Evolutionary conservation across 2,113 vertebrate genomes (phyloP), one percentile per base, ranked within the genome.

Genomic region (Chelonoidis abingdonii): DNA sequence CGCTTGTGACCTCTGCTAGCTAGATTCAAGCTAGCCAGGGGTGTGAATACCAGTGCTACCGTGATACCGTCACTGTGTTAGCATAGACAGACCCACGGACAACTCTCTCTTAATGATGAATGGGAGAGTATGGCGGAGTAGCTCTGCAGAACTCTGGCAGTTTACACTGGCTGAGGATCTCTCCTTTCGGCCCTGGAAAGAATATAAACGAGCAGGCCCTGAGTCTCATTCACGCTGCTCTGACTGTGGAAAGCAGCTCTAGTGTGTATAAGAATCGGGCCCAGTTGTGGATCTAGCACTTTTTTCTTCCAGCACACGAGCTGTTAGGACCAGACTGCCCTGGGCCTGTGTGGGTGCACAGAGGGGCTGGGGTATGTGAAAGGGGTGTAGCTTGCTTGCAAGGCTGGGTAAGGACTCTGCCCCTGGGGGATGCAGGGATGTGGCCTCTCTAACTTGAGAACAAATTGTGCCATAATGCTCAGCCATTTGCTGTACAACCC

Each of bases 111-210:
- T 38, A 52, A 38, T 82, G 38, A 17, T 24, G 27, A 65, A 80
- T 53, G 44, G 21, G 6, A 5, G 22, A n/a, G 7, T 52, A 56
- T 75, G 87, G 13, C 11, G 21, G 83, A 35, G 47, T 31, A 62
- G 78, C 9, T 50, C 9, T 5, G 11, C 29, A 41, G 21, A 86
- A 50, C 38, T 89, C 57, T 80, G 80, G 44, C 25, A 35, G 2
- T 9, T 87, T 11, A 13, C 57, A 92, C 92, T 79, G 83, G 81
- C 82, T 9, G 75, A 78, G 80, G 82, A 10, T 76, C 95, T 59
- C 69, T 0, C 10, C 47, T 49, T 29, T 13, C 54, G 27, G 88
- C 62, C 90, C 92, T 50, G 89, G 88, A 75, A 50, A 19, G 10
- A 44, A 47, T 1, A 2, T 44, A 56, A 86, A 1, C 0, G 5